A percentile compares a stretch with the other conserved stretches of the same genome.
Evolutionary conservation across 2,888 invertebrate species (phyloP).

Genomic region (Quadroppia sp.): DNA sequence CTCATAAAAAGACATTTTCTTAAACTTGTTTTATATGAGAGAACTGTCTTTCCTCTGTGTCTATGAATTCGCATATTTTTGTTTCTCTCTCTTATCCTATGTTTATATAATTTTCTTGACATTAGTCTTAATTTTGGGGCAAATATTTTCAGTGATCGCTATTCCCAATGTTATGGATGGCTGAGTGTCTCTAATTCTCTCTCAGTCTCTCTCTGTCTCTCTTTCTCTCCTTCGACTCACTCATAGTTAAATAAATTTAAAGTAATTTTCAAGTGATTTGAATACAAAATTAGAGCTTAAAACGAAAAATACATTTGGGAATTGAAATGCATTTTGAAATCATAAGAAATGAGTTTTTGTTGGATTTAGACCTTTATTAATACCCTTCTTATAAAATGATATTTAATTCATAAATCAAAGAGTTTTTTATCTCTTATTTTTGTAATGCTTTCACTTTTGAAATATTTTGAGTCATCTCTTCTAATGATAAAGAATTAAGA

Average conservation of each 20-base stretch:
- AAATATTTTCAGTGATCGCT: no score
- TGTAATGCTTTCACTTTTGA: neutral
- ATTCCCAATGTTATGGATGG: no score
- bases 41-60: neutral
- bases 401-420: neutral
- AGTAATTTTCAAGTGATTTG: neutral
- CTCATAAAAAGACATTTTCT: neutral
- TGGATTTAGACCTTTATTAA: no score
- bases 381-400: no score
- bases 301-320: no score
- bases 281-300: neutral
- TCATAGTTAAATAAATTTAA: neutral
- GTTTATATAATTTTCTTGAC: neutral
- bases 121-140: no score
- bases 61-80: neutral
- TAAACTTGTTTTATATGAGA: neutral
- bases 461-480: neutral
- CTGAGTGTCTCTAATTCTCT: no score
- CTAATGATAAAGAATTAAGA: neutral
- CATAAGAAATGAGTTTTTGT: no score
- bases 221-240: no score
- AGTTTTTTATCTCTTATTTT: neutral
- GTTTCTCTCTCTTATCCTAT: neutral
- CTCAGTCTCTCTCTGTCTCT: no score
- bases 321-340: no score